Conservation (phyloP, 2,888 invertebrate species). For the Hydriomena furcata region DNA sequence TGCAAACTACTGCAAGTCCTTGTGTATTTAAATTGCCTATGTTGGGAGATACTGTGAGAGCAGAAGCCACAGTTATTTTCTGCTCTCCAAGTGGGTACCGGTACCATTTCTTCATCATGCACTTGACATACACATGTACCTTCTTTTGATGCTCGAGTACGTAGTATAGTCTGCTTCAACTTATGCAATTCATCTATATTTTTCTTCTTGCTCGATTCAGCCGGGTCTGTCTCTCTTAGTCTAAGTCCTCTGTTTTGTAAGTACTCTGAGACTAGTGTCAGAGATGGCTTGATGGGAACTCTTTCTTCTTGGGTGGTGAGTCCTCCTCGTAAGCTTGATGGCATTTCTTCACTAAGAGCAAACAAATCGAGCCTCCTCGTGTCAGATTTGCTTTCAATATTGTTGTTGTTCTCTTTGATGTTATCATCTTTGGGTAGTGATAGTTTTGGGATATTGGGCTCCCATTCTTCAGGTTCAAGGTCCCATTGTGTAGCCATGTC, state of each 20-base stretch:
- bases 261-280: slow-evolving; percentile 70
- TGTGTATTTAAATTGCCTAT: slow-evolving; percentile 21
- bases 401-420: slow-evolving; percentile 50
- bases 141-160: slow-evolving; percentile 59
- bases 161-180: slow-evolving; percentile 66
- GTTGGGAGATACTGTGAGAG: slow-evolving; percentile 33
- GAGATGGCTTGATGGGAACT: slow-evolving; percentile 50
- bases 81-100: slow-evolving; percentile 67
- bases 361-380: slow-evolving; percentile 63
- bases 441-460: slow-evolving; percentile 56
- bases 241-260: slow-evolving; percentile 67
- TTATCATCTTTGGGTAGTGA: slow-evolving; percentile 57
- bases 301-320: slow-evolving; percentile 43
- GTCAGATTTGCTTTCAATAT: slow-evolving; percentile 49
- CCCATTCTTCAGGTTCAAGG: slow-evolving; percentile 59
- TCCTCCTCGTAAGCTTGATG: slow-evolving; percentile 63
- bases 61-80: slow-evolving; percentile 51
- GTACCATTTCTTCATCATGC: slow-evolving; percentile 64
- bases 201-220: slow-evolving; percentile 45
- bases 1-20: slow-evolving; percentile 14
- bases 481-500: slow-evolving; percentile 76
- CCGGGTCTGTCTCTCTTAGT: slow-evolving; percentile 54
- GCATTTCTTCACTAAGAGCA: slow-evolving; percentile 77
- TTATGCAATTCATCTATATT: slow-evolving; percentile 61
- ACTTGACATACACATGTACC: slow-evolving; percentile 71